Evolutionary conservation across 2,888 invertebrate species (phyloP).

Genomic region (Arenicola marina): DNA sequence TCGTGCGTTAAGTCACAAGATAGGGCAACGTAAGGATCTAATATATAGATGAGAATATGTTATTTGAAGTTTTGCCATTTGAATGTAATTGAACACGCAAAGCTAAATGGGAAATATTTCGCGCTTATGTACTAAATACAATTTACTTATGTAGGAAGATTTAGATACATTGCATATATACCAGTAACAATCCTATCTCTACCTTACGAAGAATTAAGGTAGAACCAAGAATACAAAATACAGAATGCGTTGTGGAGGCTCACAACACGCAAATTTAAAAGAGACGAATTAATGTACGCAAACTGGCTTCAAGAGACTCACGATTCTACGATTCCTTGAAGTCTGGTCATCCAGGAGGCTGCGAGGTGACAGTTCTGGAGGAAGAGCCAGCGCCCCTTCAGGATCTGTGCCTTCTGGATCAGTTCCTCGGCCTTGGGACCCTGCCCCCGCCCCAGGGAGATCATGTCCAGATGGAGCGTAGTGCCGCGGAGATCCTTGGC

Average conservation of each 20-base stretch:
- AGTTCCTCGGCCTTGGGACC: constrained; percentile 61
- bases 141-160: too few relatives aligned
- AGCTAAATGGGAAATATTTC: too few relatives aligned
- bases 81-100: too few relatives aligned
- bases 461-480: constrained; percentile 59
- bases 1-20: too few relatives aligned
- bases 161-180: too few relatives aligned
- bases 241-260: too few relatives aligned
- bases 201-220: too few relatives aligned
- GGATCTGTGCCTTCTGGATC: constrained; percentile 59
- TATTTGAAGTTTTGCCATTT: too few relatives aligned
- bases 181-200: too few relatives aligned
- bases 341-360: constrained; percentile 59
- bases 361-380: constrained; percentile 61
- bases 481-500: constrained; percentile 58
- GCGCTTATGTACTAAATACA: too few relatives aligned
- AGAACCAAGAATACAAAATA: too few relatives aligned
- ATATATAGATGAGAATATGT: too few relatives aligned
- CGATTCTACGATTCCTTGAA: constrained; percentile 57
- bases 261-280: background rate
- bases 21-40: background rate
- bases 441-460: constrained; percentile 60
- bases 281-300: background rate
- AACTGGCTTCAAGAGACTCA: constrained; percentile 35
- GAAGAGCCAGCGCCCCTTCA: constrained; percentile 61